Conservation (phyloP, 2,797 vertebrate genomes). For the Microchirus variegatus region DNA sequence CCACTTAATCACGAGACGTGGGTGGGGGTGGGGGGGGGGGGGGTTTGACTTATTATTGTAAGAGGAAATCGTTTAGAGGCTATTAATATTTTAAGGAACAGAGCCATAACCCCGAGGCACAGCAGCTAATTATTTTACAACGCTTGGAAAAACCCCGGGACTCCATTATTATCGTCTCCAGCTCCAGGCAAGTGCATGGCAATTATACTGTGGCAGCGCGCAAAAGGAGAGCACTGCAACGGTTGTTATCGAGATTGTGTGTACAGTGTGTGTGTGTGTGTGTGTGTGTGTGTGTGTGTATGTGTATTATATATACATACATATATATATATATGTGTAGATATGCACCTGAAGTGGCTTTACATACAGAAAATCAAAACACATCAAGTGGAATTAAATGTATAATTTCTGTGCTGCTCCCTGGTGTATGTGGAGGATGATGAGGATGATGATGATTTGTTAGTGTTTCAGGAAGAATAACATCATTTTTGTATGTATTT, state of each 20-base stretch:
- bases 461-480: conserved; percentile 13
- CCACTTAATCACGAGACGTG: conserved; percentile 79
- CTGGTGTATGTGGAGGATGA: too few relatives aligned
- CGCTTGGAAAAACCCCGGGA: conserved; percentile 82
- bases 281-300: too few relatives aligned
- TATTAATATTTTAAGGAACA: conserved; percentile 84
- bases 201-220: conserved; percentile 71
- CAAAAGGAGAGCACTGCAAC: conserved; percentile 40
- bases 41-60: conserved; percentile 81
- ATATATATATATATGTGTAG: conserved; percentile 6
- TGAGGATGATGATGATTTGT: conserved; percentile 10
- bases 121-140: conserved; percentile 85
- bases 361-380: conserved; percentile 27
- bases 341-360: conserved; percentile 64
- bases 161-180: conserved; percentile 78
- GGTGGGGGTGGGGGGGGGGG: too few relatives aligned
- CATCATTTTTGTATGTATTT: not conserved
- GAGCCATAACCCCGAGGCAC: conserved; percentile 79
- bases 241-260: conserved; percentile 38
- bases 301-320: too few relatives aligned
- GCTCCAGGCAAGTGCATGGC: conserved; percentile 68
- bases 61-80: conserved; percentile 82
- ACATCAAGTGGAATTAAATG: conserved; percentile 30
- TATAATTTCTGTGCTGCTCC: not conserved
- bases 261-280: too few relatives aligned